These are phyloP conservation scores for Otocyon megalotis DNA, from an alignment of 2,113 vertebrate genomes.

Conservation along the genomic window DNA sequence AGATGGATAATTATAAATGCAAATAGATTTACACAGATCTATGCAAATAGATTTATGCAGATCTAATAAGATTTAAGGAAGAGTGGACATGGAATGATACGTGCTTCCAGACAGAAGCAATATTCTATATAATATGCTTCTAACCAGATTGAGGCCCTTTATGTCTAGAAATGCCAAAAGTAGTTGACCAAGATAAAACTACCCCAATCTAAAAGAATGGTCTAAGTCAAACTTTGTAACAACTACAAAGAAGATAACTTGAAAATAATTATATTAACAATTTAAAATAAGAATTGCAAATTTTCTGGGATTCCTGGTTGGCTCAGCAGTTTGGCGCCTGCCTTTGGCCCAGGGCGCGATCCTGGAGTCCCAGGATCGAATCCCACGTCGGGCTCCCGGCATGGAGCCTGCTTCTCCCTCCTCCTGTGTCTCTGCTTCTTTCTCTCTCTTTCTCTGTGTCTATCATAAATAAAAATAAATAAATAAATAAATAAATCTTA, in stretches of 20 bases:
- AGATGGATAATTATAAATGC: not conserved
- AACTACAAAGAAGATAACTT: not conserved
- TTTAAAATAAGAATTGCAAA: not conserved
- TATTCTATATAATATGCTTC: not conserved
- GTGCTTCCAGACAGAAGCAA: not conserved
- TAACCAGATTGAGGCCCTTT: not conserved
- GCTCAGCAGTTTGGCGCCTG: too few relatives aligned
- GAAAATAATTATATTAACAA: not conserved
- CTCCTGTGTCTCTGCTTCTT: too few relatives aligned
- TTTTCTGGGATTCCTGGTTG: too few relatives aligned
- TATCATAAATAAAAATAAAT: too few relatives aligned
- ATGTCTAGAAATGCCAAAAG: not conserved
- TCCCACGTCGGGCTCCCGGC: too few relatives aligned
- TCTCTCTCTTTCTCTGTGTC: too few relatives aligned
- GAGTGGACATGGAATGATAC: not conserved
- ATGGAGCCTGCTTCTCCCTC: too few relatives aligned
- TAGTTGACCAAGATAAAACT: not conserved
- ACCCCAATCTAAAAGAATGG: not conserved
- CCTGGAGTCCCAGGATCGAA: too few relatives aligned
- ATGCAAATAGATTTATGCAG: not conserved
- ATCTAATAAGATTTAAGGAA: not conserved
- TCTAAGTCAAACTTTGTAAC: not conserved
- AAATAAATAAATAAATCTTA: too few relatives aligned
- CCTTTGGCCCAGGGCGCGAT: too few relatives aligned
- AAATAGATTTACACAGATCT: not conserved